phyloP scores from a whole-genome alignment of 92 coral and sea anemone genomes.

The Chrysogorgia sp. region DNA sequence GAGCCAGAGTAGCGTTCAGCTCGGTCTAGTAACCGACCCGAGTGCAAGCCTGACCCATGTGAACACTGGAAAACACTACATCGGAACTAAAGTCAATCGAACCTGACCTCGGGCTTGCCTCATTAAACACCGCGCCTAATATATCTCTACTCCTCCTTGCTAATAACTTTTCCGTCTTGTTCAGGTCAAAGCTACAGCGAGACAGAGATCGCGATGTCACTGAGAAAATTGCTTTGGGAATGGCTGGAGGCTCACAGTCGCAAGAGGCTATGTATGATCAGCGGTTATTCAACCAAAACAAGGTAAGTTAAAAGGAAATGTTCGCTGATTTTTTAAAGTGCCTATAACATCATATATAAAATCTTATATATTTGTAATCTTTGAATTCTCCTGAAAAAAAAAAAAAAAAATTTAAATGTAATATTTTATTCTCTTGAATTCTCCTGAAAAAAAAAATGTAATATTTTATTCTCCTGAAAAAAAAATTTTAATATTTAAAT shows the following conservation, averaged over 20 bases:
- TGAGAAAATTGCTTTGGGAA: slow-evolving; percentile 96
- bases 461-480: too few species aligned
- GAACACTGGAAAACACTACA: too few species aligned
- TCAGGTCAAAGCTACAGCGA: slow-evolving; percentile 88
- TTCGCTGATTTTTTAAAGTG: not conserved
- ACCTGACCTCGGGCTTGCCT: too few species aligned
- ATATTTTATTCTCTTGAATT: too few species aligned
- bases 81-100: too few species aligned
- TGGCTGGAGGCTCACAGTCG: slow-evolving; percentile 81
- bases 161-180: not conserved
- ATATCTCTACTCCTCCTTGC: not conserved
- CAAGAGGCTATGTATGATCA: slow-evolving; percentile 98
- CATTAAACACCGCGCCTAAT: too few species aligned
- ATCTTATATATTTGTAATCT: not conserved
- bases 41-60: too few species aligned
- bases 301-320: slow-evolving; percentile 43
- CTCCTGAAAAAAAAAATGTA: too few species aligned
- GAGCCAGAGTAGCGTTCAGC: too few species aligned
- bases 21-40: too few species aligned
- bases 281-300: slow-evolving; percentile 91
- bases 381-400: too few species aligned
- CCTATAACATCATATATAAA: not conserved
- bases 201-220: slow-evolving; percentile 98
- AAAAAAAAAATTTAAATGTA: slow-evolving; percentile 4
- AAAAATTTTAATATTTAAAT: too few species aligned